These are phyloP conservation scores for Eriosoma lanigerum DNA, from an alignment of 1,140 invertebrate species.

Conservation along the genomic window DNA sequence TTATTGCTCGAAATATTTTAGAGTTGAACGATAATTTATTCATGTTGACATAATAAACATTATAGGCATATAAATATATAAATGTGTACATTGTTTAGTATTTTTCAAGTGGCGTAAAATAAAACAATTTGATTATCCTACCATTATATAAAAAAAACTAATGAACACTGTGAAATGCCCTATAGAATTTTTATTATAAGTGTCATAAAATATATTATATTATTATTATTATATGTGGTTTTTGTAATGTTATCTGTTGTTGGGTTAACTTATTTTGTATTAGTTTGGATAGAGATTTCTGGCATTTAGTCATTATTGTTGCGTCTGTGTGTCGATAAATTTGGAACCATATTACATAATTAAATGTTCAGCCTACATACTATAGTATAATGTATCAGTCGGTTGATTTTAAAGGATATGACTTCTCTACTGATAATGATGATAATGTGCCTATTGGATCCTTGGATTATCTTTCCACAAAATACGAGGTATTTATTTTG, in stretches of 20 bases:
- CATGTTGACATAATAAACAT: too few species aligned
- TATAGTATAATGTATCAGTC: neutral
- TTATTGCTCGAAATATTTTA: neutral
- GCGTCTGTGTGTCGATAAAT: neutral
- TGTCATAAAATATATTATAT: too few species aligned
- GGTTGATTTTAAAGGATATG: slow-evolving; percentile 3
- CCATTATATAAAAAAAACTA: too few species aligned
- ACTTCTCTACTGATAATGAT: neutral
- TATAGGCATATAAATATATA: too few species aligned
- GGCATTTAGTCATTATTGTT: neutral
- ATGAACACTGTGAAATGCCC: neutral
- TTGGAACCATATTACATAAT: neutral
- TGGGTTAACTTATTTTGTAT: neutral
- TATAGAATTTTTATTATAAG: neutral
- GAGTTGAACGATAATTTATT: neutral
- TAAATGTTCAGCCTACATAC: neutral
- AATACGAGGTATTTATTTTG: slow-evolving; percentile 37
- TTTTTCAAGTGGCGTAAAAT: neutral
- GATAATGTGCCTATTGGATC: slow-evolving; percentile 51
- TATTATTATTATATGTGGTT: neutral
- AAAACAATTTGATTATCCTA: neutral
- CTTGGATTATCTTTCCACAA: slow-evolving; percentile 34
- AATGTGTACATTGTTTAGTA: neutral
- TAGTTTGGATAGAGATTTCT: too few species aligned
- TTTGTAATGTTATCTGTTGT: neutral